Base-by-base conservation (phyloP, 2,888 invertebrate species). In the Argynnis bischoffii region DNA sequence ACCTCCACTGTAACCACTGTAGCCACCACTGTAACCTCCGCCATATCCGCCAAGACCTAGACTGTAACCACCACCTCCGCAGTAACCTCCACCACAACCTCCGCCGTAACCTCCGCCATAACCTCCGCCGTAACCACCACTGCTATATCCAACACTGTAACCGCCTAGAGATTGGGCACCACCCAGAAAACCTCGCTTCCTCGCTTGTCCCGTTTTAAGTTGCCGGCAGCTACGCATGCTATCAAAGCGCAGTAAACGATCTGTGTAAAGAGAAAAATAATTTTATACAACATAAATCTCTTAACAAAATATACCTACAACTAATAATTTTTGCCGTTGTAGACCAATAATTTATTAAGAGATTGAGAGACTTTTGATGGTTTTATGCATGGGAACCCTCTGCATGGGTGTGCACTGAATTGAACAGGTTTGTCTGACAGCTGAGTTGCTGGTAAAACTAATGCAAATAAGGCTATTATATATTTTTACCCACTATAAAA, bases 161-260 rank as follows among this genome's bases (percentile, higher is more conserved):
- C 72, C 69, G 11, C 35, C 60, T 15, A 60, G 4, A n/a, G 67
- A 67, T 54, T 67, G 64, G 14, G 67, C 55, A 54, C 73, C 72
- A 60, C 73, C 51, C 55, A 73, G 69, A 55, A 66, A 73, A 57
- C 75, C 74, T 18, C 75, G 70, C 66, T 74, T 74, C 75, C 74
- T 18, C 75, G 70, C 66, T 74, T 74, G 56, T 72, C 75, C 3
- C 75, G 71, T 46, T 66, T 70, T 21, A 59, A 70, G 41, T 68
- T 60, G 21, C 63, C 73, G 26, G 71, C 71, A 18, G 66, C 51
- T 11, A 66, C 75, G 47, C 69, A 71, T 1, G 70, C 72, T 50
- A 69, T 70, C 15, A 73, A 16, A 50, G 72, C 72, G 41, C 64
- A 67, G 26, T 70, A 57, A 47, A 73, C 68, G 61, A 73, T 66